Evolutionary conservation across 2,888 invertebrate species (phyloP).

Genomic region (Drosophila leonis): DNA sequence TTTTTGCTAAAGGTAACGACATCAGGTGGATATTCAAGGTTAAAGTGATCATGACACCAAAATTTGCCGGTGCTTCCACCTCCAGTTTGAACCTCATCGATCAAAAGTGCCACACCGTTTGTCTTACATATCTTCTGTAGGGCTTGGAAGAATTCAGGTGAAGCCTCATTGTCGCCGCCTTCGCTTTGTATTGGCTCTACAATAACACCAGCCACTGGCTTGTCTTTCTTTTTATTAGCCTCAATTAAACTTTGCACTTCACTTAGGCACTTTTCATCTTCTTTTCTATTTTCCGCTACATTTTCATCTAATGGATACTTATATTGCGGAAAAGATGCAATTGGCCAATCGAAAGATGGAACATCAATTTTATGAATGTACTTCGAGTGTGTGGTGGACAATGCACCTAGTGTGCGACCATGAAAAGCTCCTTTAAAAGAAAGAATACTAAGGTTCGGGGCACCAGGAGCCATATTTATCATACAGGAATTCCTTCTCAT

Average conservation of each 20-base stretch:
- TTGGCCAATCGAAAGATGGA: conserved; percentile 98
- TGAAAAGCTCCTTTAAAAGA: conserved; percentile 94
- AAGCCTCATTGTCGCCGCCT: conserved; percentile 98
- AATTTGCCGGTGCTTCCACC: conserved; percentile 98
- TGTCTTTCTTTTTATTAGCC: conserved; percentile 88
- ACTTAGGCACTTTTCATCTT: conserved; percentile 91
- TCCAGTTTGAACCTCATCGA: conserved; percentile 99
- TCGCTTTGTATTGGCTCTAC: conserved; percentile 99
- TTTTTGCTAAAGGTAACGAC: conserved; percentile 99
- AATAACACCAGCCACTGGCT: conserved; percentile 95
- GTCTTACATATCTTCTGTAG: conserved; percentile 93
- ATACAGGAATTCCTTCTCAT: conserved; percentile 93
- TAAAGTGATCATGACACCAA: conserved; percentile 98
- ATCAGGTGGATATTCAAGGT: conserved; percentile 94
- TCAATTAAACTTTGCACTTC: conserved; percentile 91
- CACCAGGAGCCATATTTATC: conserved; percentile 94
- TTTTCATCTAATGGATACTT: conserved; percentile 96
- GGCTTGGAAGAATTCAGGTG: conserved; percentile 94
- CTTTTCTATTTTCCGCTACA: conserved; percentile 90
- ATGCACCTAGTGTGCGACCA: conserved; percentile 95
- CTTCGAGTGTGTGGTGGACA: conserved; percentile 96
- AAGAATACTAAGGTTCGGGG: conserved; percentile 87
- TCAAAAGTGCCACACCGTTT: conserved; percentile 91
- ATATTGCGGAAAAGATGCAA: conserved; percentile 95
- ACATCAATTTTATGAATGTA: conserved; percentile 97